These are phyloP conservation scores for Antigone vipio DNA, from an alignment of 2,113 vertebrate genomes.

Conservation along the genomic window DNA sequence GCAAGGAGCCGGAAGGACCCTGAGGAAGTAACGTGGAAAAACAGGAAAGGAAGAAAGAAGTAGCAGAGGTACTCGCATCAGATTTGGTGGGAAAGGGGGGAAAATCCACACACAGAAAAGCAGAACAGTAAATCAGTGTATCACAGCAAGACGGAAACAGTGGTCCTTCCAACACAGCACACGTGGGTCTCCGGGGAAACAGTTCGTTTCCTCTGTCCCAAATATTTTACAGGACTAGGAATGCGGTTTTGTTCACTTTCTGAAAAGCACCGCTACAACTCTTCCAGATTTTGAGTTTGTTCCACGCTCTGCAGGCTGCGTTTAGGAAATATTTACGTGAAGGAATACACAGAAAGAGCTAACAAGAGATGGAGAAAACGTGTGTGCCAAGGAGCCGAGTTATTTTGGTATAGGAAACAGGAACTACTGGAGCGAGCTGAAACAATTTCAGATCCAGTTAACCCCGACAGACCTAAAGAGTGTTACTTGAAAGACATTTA, in stretches of 20 bases:
- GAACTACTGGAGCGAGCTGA: neutral
- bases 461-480: neutral
- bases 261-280: neutral
- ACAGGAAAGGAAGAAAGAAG: neutral
- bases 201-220: neutral
- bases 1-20: neutral
- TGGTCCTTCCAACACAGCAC: fast-evolving
- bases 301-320: fast-evolving
- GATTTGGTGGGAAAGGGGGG: neutral
- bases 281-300: neutral
- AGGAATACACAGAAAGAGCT: constrained; percentile 14
- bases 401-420: constrained; percentile 24
- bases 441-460: neutral
- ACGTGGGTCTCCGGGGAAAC: neutral
- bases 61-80: neutral
- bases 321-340: constrained; percentile 45
- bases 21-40: neutral
- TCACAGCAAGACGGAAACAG: neutral
- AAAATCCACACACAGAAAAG: neutral
- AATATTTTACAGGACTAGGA: neutral
- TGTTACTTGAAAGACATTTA: neutral
- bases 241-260: neutral
- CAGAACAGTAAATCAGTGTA: neutral
- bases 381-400: neutral
- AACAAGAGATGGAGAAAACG: neutral